A percentile compares a stretch with the other conserved stretches of the same genome.
phyloP scores from a whole-genome alignment of 2,888 invertebrate species.

The Sarcophaga carnaria region DNA sequence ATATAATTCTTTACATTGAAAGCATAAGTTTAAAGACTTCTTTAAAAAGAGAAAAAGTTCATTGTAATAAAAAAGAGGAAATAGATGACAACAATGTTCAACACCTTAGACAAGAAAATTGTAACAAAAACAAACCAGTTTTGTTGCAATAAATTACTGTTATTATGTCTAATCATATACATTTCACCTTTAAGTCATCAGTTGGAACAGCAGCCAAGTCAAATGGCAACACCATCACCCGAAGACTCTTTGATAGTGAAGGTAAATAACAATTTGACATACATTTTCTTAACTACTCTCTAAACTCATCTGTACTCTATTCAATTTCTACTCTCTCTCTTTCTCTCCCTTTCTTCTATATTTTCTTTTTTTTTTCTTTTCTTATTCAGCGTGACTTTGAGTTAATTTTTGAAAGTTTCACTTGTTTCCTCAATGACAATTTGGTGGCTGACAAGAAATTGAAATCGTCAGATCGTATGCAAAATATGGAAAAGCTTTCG shows the following conservation, averaged over 20 bases:
- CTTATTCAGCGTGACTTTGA: conserved; percentile 46
- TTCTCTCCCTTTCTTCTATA: conserved; percentile 38
- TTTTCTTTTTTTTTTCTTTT: neutral
- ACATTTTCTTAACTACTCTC: conserved; percentile 51
- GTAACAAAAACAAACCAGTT: conserved; percentile 15
- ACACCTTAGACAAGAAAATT: neutral
- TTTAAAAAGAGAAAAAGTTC: neutral
- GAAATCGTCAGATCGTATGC: neutral
- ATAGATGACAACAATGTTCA: conserved; percentile 19
- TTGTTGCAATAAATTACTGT: conserved; percentile 55
- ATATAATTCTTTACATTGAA: conserved; percentile 10
- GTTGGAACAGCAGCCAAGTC: conserved; percentile 37
- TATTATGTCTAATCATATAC: conserved; percentile 56
- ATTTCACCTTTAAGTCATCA: conserved; percentile 58
- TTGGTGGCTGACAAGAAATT: conserved; percentile 17
- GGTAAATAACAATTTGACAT: conserved; percentile 58
- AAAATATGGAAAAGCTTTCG: conserved; percentile 51
- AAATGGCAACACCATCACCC: conserved; percentile 19
- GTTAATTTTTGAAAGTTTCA: conserved; percentile 58
- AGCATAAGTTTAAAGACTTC: neutral
- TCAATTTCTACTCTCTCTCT: neutral
- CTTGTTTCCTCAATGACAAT: conserved; percentile 41
- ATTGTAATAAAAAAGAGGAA: neutral
- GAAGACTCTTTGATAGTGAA: conserved; percentile 50
- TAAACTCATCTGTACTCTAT: conserved; percentile 20